Base-by-base conservation (phyloP, 2,888 invertebrate species). In the Caenorhabditis sp. region DNA sequence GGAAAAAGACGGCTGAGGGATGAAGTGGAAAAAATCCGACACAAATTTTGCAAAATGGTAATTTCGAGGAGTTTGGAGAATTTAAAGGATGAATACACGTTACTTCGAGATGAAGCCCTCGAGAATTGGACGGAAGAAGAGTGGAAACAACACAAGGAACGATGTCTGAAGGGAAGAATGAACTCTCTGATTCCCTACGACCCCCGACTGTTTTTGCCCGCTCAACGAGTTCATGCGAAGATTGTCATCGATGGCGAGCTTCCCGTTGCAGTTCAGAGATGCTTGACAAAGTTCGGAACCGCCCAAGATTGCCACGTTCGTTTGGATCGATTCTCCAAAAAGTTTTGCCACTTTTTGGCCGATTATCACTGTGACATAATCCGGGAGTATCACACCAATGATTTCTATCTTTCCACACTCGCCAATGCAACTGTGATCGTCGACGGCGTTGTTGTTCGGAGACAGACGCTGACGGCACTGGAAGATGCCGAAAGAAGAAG, bases 301-400 rank as follows among this genome's bases (percentile, higher is more conserved):
- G 58, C 59, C 9, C 27, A 24, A 1, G 68, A 68, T 26, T 68
- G 68, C 20, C 68, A 68, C 27, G 30, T 68, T 15, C 50, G 50
- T 9, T 3, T 43, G 1, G 50, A 59, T 9, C 24, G 52, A 0
- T 26, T 8, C 17, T 52, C 58, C 6, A 9, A 17, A 4, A n/a
- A n/a, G 0, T 68, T 22, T 15, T 68, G 58, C n/a, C 2, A 15
- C 5, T 37, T 43, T 2, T 20, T 68, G 1, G 41, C 58, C n/a
- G 68, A 59, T 15, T 68, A 68, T n/a, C 68, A 68, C 20, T 68
- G 58, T 37, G 68, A 68, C 20, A 58, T 68, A 2, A n/a, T 68
- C 11, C 50, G 68, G 1, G 68, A 68, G 15, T 68, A 68, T 22
- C 41, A 59, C 35, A 26, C 68, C 0, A 22, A 59, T 26, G 8